Conservation (phyloP, 2,888 invertebrate genomes). For the Hirtodrosophila duncani region DNA sequence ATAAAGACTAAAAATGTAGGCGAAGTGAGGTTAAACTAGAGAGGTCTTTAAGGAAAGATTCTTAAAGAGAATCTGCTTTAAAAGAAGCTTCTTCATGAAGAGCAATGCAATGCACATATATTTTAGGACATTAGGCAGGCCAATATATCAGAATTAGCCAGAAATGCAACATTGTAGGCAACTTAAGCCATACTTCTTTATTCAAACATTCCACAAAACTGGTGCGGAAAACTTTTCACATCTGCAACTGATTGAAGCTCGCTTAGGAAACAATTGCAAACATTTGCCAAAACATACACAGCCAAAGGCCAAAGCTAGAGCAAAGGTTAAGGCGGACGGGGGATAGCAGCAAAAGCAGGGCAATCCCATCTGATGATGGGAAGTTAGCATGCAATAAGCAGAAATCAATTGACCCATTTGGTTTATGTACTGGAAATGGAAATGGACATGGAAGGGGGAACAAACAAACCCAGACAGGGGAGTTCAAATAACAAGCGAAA, state of each 20-base stretch:
- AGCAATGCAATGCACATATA: too few species aligned
- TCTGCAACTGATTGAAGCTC: constrained; percentile 64
- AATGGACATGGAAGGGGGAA: constrained; percentile 12
- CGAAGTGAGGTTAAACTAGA: constrained; percentile 6
- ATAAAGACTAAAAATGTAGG: constrained; percentile 38
- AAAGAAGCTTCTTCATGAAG: too few species aligned
- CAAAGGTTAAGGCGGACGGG: constrained; percentile 16
- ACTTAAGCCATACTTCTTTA: too few species aligned
- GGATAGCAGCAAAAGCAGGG: background rate
- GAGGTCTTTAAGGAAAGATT: too few species aligned
- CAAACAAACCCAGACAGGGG: background rate
- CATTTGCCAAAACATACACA: constrained; percentile 42
- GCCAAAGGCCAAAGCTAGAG: constrained; percentile 10
- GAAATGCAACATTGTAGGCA: too few species aligned
- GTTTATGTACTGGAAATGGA: constrained; percentile 70
- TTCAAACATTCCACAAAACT: too few species aligned
- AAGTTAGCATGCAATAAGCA: constrained; percentile 68
- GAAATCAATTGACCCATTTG: constrained; percentile 75
- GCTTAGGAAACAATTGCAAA: constrained; percentile 58
- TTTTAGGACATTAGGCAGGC: too few species aligned
- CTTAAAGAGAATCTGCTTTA: too few species aligned
- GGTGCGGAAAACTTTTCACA: constrained; percentile 51
- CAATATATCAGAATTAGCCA: too few species aligned
- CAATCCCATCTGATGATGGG: constrained; percentile 45
- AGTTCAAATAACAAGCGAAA: background rate